phyloP scores from a whole-genome alignment of 2,113 vertebrate genomes.

The Setophaga petechia region DNA sequence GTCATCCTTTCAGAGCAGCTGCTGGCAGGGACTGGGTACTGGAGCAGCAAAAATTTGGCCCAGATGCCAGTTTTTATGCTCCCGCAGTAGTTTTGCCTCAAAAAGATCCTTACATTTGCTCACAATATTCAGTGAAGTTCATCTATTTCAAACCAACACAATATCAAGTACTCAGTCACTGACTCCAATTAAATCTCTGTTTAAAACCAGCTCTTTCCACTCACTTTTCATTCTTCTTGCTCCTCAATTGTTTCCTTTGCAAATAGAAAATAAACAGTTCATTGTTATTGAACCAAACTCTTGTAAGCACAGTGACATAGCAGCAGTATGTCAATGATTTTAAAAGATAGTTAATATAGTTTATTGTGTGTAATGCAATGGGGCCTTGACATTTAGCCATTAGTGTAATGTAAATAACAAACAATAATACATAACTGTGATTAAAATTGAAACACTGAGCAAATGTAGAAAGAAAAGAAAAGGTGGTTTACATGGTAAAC shows the following conservation, averaged over 20 bases:
- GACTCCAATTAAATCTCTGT: background rate
- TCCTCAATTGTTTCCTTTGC: background rate
- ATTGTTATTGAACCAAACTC: background rate
- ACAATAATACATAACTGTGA: conserved; percentile 35
- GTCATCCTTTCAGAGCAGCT: background rate
- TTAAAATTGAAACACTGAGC: conserved; percentile 24
- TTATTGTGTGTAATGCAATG: background rate
- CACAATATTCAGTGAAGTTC: background rate
- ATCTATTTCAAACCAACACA: background rate
- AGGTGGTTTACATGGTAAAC: conserved; percentile 43
- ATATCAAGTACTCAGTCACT: background rate
- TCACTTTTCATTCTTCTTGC: background rate
- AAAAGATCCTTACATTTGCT: background rate
- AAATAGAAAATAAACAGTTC: conserved; percentile 2
- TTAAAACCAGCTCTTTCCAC: background rate
- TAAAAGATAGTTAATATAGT: background rate
- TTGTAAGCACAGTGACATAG: background rate
- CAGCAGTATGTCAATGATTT: background rate
- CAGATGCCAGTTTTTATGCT: background rate
- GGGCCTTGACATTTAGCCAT: conserved; percentile 19
- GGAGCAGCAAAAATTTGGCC: background rate
- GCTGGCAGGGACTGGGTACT: background rate
- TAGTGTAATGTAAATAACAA: conserved; percentile 37
- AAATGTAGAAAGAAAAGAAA: conserved; percentile 40
- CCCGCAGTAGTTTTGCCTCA: background rate